phyloP scores from a whole-genome alignment of 2,888 invertebrate genomes.

The Trimorus sp. region DNA sequence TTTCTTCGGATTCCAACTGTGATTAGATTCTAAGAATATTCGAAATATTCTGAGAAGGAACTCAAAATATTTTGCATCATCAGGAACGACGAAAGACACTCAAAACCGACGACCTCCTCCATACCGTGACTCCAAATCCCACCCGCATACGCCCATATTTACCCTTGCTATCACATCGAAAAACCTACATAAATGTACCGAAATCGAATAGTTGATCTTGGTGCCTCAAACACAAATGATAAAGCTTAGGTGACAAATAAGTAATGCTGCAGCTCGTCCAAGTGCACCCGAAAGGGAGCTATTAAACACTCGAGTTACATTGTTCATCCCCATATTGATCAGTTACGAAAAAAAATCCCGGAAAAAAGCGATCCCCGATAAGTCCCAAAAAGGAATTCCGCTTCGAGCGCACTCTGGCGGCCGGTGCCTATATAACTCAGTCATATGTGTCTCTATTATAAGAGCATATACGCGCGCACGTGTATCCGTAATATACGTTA shows the following conservation, averaged over 20 bases:
- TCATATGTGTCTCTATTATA: conserved; percentile 57
- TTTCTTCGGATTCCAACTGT: no score
- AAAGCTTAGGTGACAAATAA: conserved; percentile 62
- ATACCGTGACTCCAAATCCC: background rate
- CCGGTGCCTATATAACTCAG: conserved; percentile 55
- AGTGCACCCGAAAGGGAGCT: no score
- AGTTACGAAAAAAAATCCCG: no score
- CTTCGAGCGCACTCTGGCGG: no score
- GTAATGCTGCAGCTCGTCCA: conserved; percentile 41
- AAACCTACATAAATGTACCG: conserved; percentile 51
- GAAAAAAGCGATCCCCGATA: no score
- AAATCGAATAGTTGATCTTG: conserved; percentile 34
- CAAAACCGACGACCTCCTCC: conserved; percentile 21
- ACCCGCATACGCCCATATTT: conserved; percentile 55
- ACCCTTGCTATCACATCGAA: conserved; percentile 60
- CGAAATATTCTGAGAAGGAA: no score
- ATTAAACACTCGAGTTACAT: no score
- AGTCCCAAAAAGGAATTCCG: no score
- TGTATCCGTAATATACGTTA: conserved; percentile 50
- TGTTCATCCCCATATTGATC: no score
- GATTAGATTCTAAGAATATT: no score
- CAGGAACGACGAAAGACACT: conserved; percentile 17
- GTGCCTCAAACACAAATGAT: conserved; percentile 57
- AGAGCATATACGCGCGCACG: conserved; percentile 48
- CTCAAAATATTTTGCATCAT: no score